Percentiles rank a stretch among this genome's conserved stretches.
phyloP scores from a whole-genome alignment of 1,140 invertebrate species.

The Antheraea mylitta region DNA sequence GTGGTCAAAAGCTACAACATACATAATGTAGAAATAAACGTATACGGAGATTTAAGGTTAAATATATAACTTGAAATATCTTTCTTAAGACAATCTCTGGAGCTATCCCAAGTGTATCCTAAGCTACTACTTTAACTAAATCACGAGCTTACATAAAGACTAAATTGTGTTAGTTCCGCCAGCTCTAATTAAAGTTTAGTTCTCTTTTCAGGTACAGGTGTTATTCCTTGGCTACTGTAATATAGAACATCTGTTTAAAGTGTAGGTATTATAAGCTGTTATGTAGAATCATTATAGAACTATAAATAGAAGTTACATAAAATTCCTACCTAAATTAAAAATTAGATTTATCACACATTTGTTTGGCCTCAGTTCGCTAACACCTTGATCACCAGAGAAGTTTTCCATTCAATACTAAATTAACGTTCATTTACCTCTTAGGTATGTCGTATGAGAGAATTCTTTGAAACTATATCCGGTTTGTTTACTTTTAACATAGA shows the following conservation, averaged over 20 bases:
- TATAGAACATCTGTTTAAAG: not conserved
- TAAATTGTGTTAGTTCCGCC: not conserved
- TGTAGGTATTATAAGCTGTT: not conserved
- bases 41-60: no score
- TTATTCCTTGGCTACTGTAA: not conserved
- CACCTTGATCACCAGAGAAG: not conserved
- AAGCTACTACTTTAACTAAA: no score
- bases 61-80: no score
- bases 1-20: no score
- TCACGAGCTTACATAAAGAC: not conserved
- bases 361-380: not conserved
- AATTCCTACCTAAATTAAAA: no score
- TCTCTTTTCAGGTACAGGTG: not conserved
- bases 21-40: no score
- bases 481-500: slow-evolving; percentile 1
- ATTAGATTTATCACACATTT: not conserved
- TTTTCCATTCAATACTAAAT: not conserved
- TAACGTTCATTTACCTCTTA: not conserved
- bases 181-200: not conserved
- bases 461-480: not conserved
- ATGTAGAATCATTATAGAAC: no score
- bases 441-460: not conserved
- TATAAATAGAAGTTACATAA: no score
- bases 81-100: no score
- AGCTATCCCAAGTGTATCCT: not conserved